phyloP scores from a whole-genome alignment of 2,797 vertebrate species.

The Chaetophractus vellerosus region DNA sequence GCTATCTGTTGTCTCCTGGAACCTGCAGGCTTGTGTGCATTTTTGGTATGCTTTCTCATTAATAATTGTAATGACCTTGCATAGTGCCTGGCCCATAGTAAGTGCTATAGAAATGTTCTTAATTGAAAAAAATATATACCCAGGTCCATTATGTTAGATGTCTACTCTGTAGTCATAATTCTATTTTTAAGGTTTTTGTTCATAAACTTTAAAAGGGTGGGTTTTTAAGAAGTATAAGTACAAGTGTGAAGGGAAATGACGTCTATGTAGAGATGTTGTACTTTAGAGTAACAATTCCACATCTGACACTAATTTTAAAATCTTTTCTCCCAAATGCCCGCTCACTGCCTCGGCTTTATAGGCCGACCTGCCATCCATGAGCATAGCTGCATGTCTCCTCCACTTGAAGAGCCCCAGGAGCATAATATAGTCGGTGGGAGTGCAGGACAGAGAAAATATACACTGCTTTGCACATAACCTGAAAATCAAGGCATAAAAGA shows the following conservation, averaged over 20 bases:
- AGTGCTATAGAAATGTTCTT: background rate
- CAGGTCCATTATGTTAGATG: background rate
- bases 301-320: constrained; percentile 85
- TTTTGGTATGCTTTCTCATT: constrained; percentile 41
- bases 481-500: constrained; percentile 86
- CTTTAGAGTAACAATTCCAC: constrained; percentile 68
- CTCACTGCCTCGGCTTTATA: constrained; percentile 81
- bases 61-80: background rate
- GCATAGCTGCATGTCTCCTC: constrained; percentile 79
- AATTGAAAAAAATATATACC: background rate
- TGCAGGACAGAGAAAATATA: constrained; percentile 84
- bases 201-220: background rate
- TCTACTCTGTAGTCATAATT: background rate
- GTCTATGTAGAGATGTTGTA: constrained; percentile 51
- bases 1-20: background rate
- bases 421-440: constrained; percentile 84
- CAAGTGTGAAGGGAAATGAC: constrained; percentile 31
- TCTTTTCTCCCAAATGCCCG: constrained; percentile 79
- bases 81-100: background rate
- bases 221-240: constrained; percentile 34
- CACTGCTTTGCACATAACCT: constrained; percentile 84
- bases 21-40: background rate
- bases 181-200: constrained; percentile 45
- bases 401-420: constrained; percentile 85
- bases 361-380: constrained; percentile 76